Evolutionary conservation across 2,797 vertebrate genomes (phyloP).

Genomic region (Myiothlypis chrysogaster): DNA sequence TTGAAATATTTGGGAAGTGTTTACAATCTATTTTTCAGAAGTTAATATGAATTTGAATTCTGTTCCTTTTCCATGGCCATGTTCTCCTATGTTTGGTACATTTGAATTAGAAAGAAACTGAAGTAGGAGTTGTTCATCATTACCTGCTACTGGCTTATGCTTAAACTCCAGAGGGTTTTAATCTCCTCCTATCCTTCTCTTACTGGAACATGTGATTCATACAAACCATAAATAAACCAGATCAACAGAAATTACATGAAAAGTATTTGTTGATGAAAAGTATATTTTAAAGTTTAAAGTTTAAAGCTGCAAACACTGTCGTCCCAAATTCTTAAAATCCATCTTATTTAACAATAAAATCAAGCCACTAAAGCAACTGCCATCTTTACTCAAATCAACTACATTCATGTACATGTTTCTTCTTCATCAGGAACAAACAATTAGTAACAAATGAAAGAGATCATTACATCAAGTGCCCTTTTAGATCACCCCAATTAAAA

Average conservation of each 20-base stretch:
- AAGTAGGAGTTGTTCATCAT: neutral
- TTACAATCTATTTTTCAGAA: neutral
- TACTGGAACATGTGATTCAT: neutral
- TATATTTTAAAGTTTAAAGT: neutral
- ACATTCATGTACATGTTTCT: slow-evolving; percentile 73
- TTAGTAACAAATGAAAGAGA: slow-evolving; percentile 94
- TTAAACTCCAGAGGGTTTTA: neutral
- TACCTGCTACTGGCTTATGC: neutral
- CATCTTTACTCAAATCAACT: slow-evolving; percentile 72
- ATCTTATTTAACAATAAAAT: slow-evolving; percentile 66
- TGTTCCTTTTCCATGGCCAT: neutral
- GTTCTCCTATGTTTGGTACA: neutral
- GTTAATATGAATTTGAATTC: neutral
- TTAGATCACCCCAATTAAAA: slow-evolving; percentile 98
- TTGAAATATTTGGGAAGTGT: neutral
- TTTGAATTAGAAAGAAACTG: neutral
- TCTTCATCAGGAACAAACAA: slow-evolving; percentile 87
- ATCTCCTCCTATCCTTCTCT: neutral
- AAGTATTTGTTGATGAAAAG: slow-evolving; percentile 15
- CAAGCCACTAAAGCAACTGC: slow-evolving; percentile 62
- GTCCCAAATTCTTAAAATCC: slow-evolving; percentile 26
- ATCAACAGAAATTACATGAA: neutral
- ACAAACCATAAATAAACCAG: neutral
- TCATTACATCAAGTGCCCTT: slow-evolving; percentile 97
- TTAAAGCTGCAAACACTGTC: neutral